Base-by-base conservation (phyloP, 1,140 invertebrate genomes). In the Conopomorpha cramerella region DNA sequence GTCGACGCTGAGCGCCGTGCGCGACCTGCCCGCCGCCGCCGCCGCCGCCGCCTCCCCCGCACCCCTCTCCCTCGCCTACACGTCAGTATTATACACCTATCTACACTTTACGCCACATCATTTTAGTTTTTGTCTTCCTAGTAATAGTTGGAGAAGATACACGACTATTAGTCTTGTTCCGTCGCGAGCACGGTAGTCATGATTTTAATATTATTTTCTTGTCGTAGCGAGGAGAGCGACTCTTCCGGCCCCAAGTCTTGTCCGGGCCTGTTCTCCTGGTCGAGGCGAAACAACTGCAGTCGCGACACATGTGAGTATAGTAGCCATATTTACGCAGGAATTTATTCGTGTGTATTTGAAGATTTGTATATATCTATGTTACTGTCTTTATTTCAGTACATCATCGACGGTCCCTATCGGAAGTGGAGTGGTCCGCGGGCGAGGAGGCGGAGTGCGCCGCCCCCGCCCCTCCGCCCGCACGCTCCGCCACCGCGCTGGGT, bases 331-430 rank as follows among this genome's bases (percentile, higher is more conserved):
- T n/a, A n/a, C n/a, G n/a, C n/a, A n/a, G n/a, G n/a, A n/a, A n/a
- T n/a, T n/a, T n/a, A n/a, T n/a, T n/a, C n/a, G n/a, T n/a, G n/a
- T n/a, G n/a, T n/a, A n/a, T n/a, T n/a, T n/a, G n/a, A n/a, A n/a
- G n/a, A n/a, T n/a, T n/a, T n/a, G n/a, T n/a, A n/a, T n/a, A n/a
- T n/a, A n/a, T n/a, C n/a, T n/a, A n/a, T n/a, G n/a, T n/a, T 11
- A 4, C 23, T 36, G 41, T 36, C 14, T 49, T 33, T 48, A 23
- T 68, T 64, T 16, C 65, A 81, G 83, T 81, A 36, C 62, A 68
- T 26, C 83, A 88, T 61, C 81, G 87, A 8, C 81, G 87, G 39
- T 89, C 86, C 12, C 71, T 87, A 13, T 88, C 87, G 13, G 87
- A 89, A 72, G 83, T 80, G 78, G 43, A 49, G 61, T 83, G 43